These are phyloP conservation scores for Gouania willdenowi DNA, from an alignment of 2,797 vertebrate species.

Conservation along the genomic window DNA sequence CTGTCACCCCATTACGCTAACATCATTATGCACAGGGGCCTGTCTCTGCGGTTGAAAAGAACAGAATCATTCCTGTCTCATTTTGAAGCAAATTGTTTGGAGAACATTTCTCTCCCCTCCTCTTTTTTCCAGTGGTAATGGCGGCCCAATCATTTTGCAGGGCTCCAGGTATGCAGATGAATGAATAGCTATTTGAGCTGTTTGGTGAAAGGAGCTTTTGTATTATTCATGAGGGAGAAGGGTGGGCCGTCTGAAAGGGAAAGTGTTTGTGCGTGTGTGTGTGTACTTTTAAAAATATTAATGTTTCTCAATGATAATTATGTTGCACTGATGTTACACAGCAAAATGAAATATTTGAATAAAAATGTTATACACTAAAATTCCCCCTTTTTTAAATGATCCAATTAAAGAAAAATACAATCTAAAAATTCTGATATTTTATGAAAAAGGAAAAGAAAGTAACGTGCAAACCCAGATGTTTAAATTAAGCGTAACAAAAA, in stretches of 20 bases:
- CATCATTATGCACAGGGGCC: conserved; percentile 79
- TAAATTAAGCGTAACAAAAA: too few species aligned
- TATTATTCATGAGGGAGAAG: conserved; percentile 78
- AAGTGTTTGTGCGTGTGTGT: conserved; percentile 13
- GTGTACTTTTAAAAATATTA: too few species aligned
- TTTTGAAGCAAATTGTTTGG: conserved; percentile 82
- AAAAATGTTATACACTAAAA: too few species aligned
- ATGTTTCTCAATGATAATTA: too few species aligned
- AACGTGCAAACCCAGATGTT: too few species aligned
- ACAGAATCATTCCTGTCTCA: conserved; percentile 79
- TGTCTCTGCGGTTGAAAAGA: conserved; percentile 70
- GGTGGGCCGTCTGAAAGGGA: conserved; percentile 52
- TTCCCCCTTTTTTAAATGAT: too few species aligned
- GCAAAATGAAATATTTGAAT: too few species aligned
- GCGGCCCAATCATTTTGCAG: conserved; percentile 74
- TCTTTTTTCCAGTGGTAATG: conserved; percentile 47
- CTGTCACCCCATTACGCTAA: conserved; percentile 80
- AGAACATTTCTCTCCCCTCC: conserved; percentile 67
- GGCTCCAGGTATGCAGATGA: conserved; percentile 78
- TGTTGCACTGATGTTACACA: too few species aligned
- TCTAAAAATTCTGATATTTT: too few species aligned
- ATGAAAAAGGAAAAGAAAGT: too few species aligned
- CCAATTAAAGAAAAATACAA: too few species aligned
- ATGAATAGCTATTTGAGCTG: conserved; percentile 75
- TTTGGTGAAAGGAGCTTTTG: conserved; percentile 72